Evolutionary conservation across 2,888 invertebrate genomes (phyloP), one percentile per base, ranked within the genome.

Genomic region (Catocala fraxini): DNA sequence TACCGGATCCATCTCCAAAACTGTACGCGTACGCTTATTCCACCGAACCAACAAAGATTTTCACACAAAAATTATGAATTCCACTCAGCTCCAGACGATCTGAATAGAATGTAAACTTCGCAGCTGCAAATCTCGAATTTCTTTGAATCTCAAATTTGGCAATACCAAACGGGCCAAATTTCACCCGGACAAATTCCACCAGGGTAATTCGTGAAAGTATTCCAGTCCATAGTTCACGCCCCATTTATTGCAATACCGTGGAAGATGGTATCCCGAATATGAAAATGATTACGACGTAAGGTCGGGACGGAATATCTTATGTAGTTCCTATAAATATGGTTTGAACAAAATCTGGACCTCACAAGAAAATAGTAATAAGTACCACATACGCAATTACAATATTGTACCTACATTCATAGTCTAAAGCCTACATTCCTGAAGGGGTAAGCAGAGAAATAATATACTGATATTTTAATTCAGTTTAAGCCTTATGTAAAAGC

Each of bases 131-230:
- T 46, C 7, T 39, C 11, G 15, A 55, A 54, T 46, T 55, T 55
- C 41, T 48, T 15, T 13, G 45, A 12, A 46, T 11, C 13, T 46
- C 39, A 39, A 39, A 47, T 55, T 55, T 45, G 47, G 47, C 25
- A 56, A 25, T 33, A 4, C 10, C 25, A 48, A 48, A 46, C 10
- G 49, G 45, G 10, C 42, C 25, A 62, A 62, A 68, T 68, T 68
- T 67, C 63, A 35, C 43, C 41, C 48, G 42, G 62, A 75, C 25
- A 59, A 62, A 68, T 69, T 68, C 64, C 63, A 35, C 43, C 45
- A 46, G 42, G 62, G 75, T 59, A 63, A 59, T 72, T 58, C 59
- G 60, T 62, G 65, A 12, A 76, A 69, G 53, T 58, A 73, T 73
- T 65, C 56, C 33, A 42, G 43, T 58, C 51, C 43, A 51, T 47